A percentile compares a stretch with the other conserved stretches of the same genome.
Evolutionary conservation across 2,797 vertebrate species (phyloP).

Genomic region (Hippopotamyrus pictus): DNA sequence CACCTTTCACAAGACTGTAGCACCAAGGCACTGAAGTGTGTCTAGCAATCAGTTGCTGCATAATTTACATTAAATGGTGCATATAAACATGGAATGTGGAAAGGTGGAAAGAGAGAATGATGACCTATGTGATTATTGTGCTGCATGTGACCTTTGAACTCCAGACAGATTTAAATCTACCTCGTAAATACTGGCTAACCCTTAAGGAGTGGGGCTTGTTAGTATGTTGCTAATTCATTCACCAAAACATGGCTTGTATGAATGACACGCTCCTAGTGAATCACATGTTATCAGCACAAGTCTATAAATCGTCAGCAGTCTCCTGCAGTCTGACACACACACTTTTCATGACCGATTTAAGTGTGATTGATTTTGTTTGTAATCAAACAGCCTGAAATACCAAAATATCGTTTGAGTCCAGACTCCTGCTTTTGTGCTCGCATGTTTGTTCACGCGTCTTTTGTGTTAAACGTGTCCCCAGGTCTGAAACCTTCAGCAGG

Average conservation of each 20-base stretch:
- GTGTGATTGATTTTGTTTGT: neutral
- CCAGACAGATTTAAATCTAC: neutral
- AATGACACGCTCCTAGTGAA: neutral
- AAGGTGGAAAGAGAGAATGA: neutral
- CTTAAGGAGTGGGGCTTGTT: neutral
- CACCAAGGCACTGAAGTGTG: neutral
- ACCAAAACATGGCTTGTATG: neutral
- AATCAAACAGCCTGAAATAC: neutral
- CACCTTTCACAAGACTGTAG: neutral
- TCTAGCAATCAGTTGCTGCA: neutral
- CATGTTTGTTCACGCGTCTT: neutral
- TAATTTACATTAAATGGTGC: neutral
- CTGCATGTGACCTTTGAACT: neutral
- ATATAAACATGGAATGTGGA: neutral
- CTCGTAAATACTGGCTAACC: neutral
- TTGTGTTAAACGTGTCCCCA: conserved; percentile 30
- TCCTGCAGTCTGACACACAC: neutral
- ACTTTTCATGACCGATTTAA: neutral
- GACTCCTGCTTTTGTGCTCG: neutral
- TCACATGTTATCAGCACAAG: neutral
- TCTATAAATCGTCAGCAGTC: neutral
- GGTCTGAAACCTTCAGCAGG: conserved; percentile 62
- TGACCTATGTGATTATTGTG: neutral
- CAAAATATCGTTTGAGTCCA: neutral
- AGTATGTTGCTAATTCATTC: neutral